Conservation (phyloP, 2,888 invertebrate genomes). For the Acrocyrtus sp. region DNA sequence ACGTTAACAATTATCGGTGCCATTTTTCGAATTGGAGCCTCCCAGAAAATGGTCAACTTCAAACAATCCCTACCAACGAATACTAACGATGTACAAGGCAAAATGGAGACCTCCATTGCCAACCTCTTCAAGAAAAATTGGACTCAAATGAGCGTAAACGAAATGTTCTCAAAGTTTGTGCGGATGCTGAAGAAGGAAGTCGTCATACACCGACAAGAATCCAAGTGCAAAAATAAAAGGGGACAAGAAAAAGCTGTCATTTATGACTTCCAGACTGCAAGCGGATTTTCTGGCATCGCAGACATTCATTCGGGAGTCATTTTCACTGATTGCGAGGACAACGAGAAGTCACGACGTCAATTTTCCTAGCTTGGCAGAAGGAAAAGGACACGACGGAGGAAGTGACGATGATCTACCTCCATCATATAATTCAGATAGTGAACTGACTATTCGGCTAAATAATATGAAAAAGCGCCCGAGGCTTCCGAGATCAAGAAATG, state of each 20-base stretch:
- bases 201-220: slow-evolving; percentile 10
- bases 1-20: slow-evolving; percentile 56
- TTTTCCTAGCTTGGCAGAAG: neutral
- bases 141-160: slow-evolving; percentile 46
- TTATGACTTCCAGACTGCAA: slow-evolving; percentile 34
- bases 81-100: slow-evolving; percentile 26
- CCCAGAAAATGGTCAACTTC: slow-evolving; percentile 44
- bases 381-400: neutral
- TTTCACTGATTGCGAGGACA: slow-evolving; percentile 33
- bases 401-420: neutral
- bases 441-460: slow-evolving; percentile 14
- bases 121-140: slow-evolving; percentile 57
- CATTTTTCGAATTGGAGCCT: slow-evolving; percentile 47
- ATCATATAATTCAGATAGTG: slow-evolving; percentile 31
- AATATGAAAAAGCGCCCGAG: slow-evolving; percentile 22
- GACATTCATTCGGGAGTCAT: slow-evolving; percentile 38
- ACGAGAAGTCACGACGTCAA: slow-evolving; percentile 36
- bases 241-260: slow-evolving; percentile 9
- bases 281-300: slow-evolving; percentile 45
- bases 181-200: slow-evolving; percentile 59
- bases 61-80: slow-evolving; percentile 16
- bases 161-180: slow-evolving; percentile 50
- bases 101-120: slow-evolving; percentile 39
- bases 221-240: neutral
- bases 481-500: slow-evolving; percentile 40